These are phyloP conservation scores for Tetranychus cinnabarinus DNA, from an alignment of 1,140 invertebrate genomes.

Conservation along the genomic window DNA sequence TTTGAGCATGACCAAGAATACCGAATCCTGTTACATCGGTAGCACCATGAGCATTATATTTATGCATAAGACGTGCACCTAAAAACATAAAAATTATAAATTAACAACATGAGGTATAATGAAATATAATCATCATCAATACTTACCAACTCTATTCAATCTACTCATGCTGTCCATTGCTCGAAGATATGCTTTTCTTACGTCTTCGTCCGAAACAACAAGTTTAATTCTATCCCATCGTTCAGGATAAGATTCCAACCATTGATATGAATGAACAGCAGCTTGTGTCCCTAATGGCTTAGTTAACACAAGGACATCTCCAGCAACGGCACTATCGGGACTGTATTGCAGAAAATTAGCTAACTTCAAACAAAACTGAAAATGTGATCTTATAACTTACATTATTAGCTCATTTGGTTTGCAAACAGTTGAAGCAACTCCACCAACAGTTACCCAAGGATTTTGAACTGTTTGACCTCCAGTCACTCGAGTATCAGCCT, in stretches of 20 bases:
- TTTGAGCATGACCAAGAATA: conserved; percentile 36
- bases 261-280: conserved; percentile 33
- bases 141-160: conserved; percentile 26
- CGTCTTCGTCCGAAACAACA: conserved; percentile 29
- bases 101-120: no score
- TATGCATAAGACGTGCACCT: conserved; percentile 36
- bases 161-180: conserved; percentile 35
- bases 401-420: conserved; percentile 15
- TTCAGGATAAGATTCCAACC: conserved; percentile 29
- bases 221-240: conserved; percentile 29
- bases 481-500: conserved; percentile 26
- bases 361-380: neutral
- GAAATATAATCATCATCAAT: no score
- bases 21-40: conserved; percentile 45
- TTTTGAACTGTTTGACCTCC: conserved; percentile 31
- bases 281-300: conserved; percentile 41
- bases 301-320: conserved; percentile 39
- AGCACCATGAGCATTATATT: conserved; percentile 36
- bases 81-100: neutral
- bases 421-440: conserved; percentile 28
- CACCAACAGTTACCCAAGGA: conserved; percentile 31
- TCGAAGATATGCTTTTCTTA: conserved; percentile 29
- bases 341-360: conserved; percentile 16
- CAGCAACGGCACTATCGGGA: conserved; percentile 32
- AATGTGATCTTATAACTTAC: neutral